Evolutionary conservation across 2,797 vertebrate genomes (phyloP).

Genomic region (Propithecus perrieri): DNA sequence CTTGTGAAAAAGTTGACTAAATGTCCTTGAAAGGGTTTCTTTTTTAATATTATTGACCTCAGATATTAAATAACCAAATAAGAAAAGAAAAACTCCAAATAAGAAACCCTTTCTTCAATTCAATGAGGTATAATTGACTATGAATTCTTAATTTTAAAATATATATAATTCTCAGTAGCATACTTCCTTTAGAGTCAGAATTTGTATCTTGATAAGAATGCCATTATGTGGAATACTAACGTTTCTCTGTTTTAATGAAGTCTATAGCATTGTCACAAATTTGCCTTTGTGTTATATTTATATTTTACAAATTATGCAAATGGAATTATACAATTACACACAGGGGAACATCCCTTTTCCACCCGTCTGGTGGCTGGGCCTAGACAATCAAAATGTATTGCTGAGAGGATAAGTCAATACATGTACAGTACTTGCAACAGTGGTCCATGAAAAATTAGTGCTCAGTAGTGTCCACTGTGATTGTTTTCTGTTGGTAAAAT

Average conservation of each 20-base stretch:
- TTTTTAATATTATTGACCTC: conserved; percentile 12
- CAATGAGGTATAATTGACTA: neutral
- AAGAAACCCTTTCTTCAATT: neutral
- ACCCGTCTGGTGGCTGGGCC: neutral
- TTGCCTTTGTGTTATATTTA: neutral
- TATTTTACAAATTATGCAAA: neutral
- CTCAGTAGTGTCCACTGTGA: neutral
- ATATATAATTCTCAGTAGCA: neutral
- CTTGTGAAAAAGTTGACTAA: neutral
- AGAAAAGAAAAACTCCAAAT: neutral
- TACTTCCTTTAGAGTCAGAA: conserved; percentile 36
- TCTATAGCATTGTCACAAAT: neutral
- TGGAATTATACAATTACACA: neutral
- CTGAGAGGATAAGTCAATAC: neutral
- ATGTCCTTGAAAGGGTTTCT: neutral
- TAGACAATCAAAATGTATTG: neutral
- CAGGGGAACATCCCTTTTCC: neutral
- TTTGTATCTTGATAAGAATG: conserved; percentile 7
- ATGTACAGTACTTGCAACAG: neutral
- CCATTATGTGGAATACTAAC: neutral
- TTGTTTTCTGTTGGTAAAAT: neutral
- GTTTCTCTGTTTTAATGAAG: conserved; percentile 44
- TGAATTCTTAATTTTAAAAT: conserved; percentile 20
- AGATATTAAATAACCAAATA: neutral
- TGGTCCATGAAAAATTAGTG: neutral